phyloP scores from a whole-genome alignment of 2,797 vertebrate genomes.

The Macropodus opercularis region DNA sequence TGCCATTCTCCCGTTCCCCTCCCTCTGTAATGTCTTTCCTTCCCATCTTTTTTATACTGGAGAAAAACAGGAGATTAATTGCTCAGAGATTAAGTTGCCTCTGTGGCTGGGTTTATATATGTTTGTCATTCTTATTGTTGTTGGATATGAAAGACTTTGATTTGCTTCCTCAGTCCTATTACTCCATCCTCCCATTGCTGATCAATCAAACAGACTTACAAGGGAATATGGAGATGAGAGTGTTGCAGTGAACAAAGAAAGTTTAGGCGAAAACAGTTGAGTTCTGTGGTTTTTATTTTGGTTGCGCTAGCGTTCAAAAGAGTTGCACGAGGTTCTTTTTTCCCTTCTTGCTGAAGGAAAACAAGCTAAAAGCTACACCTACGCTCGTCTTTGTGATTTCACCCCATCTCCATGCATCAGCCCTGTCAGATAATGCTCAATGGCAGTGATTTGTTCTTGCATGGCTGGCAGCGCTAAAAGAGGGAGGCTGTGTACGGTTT shows the following conservation, averaged over 20 bases:
- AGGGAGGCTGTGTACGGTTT: slow-evolving; percentile 41
- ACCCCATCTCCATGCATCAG: slow-evolving; percentile 49
- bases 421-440: slow-evolving; percentile 61
- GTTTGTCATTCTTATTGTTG: slow-evolving; percentile 47
- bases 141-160: slow-evolving; percentile 40
- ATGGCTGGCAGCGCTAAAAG: slow-evolving; percentile 54
- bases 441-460: slow-evolving; percentile 66
- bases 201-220: slow-evolving; percentile 54
- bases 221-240: slow-evolving; percentile 13
- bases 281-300: slow-evolving; percentile 25
- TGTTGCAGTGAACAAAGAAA: slow-evolving; percentile 41
- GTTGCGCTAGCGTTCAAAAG: slow-evolving; percentile 39
- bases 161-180: slow-evolving; percentile 41
- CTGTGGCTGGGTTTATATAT: slow-evolving; percentile 32
- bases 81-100: slow-evolving; percentile 41
- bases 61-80: slow-evolving; percentile 52
- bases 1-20: slow-evolving; percentile 32
- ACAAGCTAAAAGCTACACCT: slow-evolving; percentile 66
- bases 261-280: slow-evolving; percentile 29
- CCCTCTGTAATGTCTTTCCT: slow-evolving; percentile 1
- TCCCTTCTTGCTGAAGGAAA: slow-evolving; percentile 28
- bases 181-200: slow-evolving; percentile 24
- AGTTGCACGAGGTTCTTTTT: slow-evolving; percentile 28
- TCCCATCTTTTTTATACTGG: slow-evolving; percentile 20
- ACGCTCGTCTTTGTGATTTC: slow-evolving; percentile 65